Base-by-base conservation (phyloP, 2,797 vertebrate genomes). In the Neopelma chrysocephalum region DNA sequence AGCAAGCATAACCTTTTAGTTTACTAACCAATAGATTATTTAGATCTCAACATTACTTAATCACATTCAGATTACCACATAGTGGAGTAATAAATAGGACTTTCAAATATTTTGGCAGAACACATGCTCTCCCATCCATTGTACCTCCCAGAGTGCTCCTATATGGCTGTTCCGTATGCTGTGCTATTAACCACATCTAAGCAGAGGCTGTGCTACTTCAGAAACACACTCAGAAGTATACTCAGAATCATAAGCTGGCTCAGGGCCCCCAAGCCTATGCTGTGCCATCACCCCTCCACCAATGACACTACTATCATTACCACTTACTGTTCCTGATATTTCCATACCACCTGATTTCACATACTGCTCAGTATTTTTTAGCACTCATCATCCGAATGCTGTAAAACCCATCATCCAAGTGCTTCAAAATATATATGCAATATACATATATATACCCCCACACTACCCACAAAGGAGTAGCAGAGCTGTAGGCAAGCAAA, bases 401-500 rank as follows among this genome's bases (percentile, higher is more conserved):
- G 56, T 26, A 77, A 96, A 85, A 58, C 22, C 29, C 29, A 90
- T 48, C 62, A 82, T 53, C 82, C 47, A 82, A 94, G 57, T 64
- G 51, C 80, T 93, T 91, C 48, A 90, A 91, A 43, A 81, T 32
- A 66, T 78, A 64, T 42, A n/a, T 76, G 72, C 69, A 61, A 64
- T 48, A 69, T 29, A 85, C 43, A 64, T 60, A 66, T n/a, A 85
- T 86, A 68, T 83, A 64, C 53, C 45, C 62, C 77, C 54, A 84
- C 57, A 16, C 69, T 87, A 89, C 64, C 72, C 76, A 68, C 82
- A 83, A 80, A 91, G 45, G 84, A 92, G 89, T 80, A 85, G 81
- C 73, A 93, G 83, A 87, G 47, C 58, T 79, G 50, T 69, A 90
- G 90, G 81, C 71, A 89, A 87, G 89, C 50, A 86, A 71, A 94